Percentiles rank a stretch among this genome's conserved stretches.
These are phyloP conservation scores for Teleiodes luculella DNA, from an alignment of 2,888 invertebrate species.

Conservation along the genomic window DNA sequence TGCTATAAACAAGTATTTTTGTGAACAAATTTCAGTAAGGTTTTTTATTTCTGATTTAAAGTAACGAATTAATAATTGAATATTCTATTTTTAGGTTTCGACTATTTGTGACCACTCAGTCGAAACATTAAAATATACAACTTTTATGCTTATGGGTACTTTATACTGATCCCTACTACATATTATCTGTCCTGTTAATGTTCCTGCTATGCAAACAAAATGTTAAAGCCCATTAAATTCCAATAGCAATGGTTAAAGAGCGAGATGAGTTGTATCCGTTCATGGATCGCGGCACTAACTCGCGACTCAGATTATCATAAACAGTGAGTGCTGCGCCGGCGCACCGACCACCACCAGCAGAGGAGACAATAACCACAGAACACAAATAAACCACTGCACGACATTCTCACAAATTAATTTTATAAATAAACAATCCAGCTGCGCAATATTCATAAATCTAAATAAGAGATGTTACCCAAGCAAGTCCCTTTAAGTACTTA, in stretches of 20 bases:
- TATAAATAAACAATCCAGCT: constrained; percentile 5
- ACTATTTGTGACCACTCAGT: too few species aligned
- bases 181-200: constrained; percentile 23
- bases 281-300: constrained; percentile 31
- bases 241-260: constrained; percentile 34
- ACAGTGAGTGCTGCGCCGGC: constrained; percentile 18
- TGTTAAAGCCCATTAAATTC: constrained; percentile 28
- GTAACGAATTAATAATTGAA: too few species aligned
- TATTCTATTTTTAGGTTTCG: too few species aligned
- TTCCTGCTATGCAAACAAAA: constrained; percentile 24
- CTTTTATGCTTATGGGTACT: too few species aligned
- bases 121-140: too few species aligned
- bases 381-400: constrained; percentile 9
- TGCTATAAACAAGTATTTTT: not conserved
- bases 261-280: constrained; percentile 38
- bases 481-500: not conserved
- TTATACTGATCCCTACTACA: too few species aligned
- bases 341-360: constrained; percentile 13
- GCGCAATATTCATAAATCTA: constrained; percentile 5
- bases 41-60: too few species aligned
- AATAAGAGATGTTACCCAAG: not conserved
- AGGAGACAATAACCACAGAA: constrained; percentile 1
- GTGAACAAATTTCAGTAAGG: too few species aligned
- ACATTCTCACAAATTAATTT: constrained; percentile 7
- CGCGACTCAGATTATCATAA: constrained; percentile 40